Conservation (phyloP, 2,113 vertebrate genomes). For the Sitta europaea region DNA sequence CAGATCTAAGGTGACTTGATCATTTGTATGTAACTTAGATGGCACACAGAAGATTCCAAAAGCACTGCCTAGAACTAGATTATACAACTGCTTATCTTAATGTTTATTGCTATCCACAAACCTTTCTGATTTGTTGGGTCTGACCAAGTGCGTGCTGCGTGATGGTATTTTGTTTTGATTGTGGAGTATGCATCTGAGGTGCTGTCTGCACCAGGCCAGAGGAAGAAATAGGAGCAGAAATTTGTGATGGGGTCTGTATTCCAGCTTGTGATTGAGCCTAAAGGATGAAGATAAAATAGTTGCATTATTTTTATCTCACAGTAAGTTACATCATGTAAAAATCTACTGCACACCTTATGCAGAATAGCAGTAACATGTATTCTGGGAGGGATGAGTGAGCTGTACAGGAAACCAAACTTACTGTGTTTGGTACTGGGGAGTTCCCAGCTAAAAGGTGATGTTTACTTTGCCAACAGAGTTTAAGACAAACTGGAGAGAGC, state of each 20-base stretch:
- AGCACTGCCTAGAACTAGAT: background rate
- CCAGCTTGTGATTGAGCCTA: constrained; percentile 71
- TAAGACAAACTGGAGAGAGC: background rate
- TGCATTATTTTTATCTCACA: constrained; percentile 22
- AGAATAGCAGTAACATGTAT: background rate
- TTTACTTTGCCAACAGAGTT: background rate
- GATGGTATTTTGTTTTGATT: constrained; percentile 72
- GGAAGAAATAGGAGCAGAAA: constrained; percentile 62
- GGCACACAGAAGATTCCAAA: background rate
- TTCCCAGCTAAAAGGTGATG: background rate
- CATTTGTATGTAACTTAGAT: background rate
- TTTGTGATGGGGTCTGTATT: constrained; percentile 70
- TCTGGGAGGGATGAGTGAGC: background rate
- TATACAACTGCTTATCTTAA: background rate
- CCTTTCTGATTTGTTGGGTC: constrained; percentile 78
- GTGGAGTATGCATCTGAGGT: constrained; percentile 73
- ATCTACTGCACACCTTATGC: background rate
- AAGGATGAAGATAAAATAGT: constrained; percentile 45
- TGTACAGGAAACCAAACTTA: background rate
- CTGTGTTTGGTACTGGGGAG: background rate
- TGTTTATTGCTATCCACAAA: constrained; percentile 60
- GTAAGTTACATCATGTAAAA: background rate
- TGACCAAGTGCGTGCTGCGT: constrained; percentile 72
- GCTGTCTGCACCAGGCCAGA: constrained; percentile 73
- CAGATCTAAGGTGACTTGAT: background rate